phyloP scores from a whole-genome alignment of 2,888 invertebrate species.

The Caenorhabditis sp. region DNA sequence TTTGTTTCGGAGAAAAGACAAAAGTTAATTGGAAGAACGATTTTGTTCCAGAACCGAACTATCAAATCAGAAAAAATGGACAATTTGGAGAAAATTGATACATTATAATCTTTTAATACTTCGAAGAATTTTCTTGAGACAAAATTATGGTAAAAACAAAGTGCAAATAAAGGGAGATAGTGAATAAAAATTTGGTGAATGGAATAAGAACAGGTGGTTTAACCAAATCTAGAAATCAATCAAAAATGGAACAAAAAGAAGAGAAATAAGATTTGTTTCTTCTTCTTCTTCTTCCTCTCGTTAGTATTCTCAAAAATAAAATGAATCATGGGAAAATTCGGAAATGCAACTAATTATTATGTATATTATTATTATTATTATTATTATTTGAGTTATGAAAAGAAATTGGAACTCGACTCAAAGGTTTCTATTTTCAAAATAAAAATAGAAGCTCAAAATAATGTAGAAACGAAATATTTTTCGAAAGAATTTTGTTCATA shows the following conservation, averaged over 20 bases:
- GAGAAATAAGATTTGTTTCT: not conserved
- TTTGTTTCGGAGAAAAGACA: not conserved
- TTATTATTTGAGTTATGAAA: not conserved
- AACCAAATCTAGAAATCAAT: not conserved
- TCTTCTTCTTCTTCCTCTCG: not conserved
- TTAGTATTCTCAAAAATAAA: not conserved
- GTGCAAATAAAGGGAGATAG: not conserved
- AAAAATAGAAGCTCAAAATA: no score
- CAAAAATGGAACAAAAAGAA: not conserved
- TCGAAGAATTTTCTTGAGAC: no score
- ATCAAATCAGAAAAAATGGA: not conserved
- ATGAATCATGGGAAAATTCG: not conserved
- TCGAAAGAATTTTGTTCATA: no score
- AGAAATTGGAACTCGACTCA: no score
- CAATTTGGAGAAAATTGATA: not conserved
- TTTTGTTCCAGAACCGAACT: not conserved
- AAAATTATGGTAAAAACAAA: no score
- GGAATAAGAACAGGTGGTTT: not conserved
- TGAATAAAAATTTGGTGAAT: not conserved
- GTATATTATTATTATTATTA: not conserved
- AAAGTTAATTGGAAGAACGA: not conserved
- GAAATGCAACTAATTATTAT: not conserved
- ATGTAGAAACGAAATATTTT: no score
- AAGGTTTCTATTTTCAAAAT: no score
- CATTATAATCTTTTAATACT: no score